Base-by-base conservation (phyloP, 2,113 vertebrate species). In the Epinephelus fuscoguttatus region DNA sequence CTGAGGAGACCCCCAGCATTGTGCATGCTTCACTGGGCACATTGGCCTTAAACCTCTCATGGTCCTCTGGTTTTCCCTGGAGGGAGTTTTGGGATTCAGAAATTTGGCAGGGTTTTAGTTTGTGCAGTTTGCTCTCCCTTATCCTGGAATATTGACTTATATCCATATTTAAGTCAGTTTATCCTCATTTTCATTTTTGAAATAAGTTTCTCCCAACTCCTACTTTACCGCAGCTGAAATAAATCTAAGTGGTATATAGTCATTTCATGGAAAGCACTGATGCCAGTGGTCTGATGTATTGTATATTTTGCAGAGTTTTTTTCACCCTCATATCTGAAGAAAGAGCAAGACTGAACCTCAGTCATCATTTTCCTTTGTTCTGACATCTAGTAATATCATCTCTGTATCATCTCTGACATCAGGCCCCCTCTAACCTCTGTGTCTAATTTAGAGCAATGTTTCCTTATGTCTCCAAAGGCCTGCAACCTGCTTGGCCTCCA, bases 11-110 rank as follows among this genome's bases (percentile, higher is more conserved):
- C 90, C 85, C 87, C 63, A 64, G 78, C 84, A 87, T 88, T 72
- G 71, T 84, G 60, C 84, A 93, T 49, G 91, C 93, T 93, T 91
- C 90, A 91, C 80, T 93, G 89, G 75, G 61, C 87, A 86, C 87
- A 86, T 85, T 88, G 62, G 88, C 74, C 81, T 82, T 84, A 88
- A 89, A 75, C 80, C 86, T 89, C 81, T 84, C 84, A 68, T 72
- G 77, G 76, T 62, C 85, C 71, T 82, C 83, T 79, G 66, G 69
- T 75, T 81, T 70, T 82, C 23, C 67, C 81, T 53, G 69, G 76
- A 67, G 61, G 67, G 79, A 87, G 50, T 69, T 82, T 70, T 19
- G 17, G 60, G n/a, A 77, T 80, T 78, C 37, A 78, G 55, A 87
- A 68, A 81, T 67, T 30, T 83, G 37, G 80, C 45, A 21, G 25